Base-by-base conservation (phyloP, 2,888 invertebrate genomes). In the Phasia obesa region DNA sequence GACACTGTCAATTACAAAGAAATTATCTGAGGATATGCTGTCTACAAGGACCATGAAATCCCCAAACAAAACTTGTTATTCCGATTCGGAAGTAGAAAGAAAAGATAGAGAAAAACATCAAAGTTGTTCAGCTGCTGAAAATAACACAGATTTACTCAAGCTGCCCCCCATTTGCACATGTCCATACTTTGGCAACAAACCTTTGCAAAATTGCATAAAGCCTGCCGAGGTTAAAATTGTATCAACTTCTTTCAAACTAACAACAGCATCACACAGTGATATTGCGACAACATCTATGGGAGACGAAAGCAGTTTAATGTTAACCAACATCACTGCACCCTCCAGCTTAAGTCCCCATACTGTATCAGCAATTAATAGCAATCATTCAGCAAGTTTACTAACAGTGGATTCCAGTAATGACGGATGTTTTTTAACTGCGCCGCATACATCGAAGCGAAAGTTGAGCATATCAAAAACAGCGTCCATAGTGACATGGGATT, bases 131-230 rank as follows among this genome's bases (percentile, higher is more conserved):
- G 35, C 44, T 11, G 49, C 69, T 15, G 77, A 70, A n/a, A 71
- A 60, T 23, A 81, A 81, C 21, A 57, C 84, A 7, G 91, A 89
- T 51, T 90, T 91, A 31, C 89, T 94, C 25, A 92, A 94, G 9
- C 88, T 96, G 47, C 95, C 96, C 4, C 95, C 95, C 0, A 95
- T 96, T 0, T 96, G 96, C 89, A 95, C 96, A 0, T 96, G 96
- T 87, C 96, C 96, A 0, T 96, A 96, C 87, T 96, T 96, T 87
- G 96, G 96, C 0, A 94, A 95, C 84, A 94, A 94, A 2, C 93
- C 94, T 21, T 90, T 93, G 86, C 86, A 92, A 90, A 84, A 90
- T 88, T 69, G 89, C 88, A 89, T 91, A 2, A 92, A 92, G 53
- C 91, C 92, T 0, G 90, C 92, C 3, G 93, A 93, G 85, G 92